phyloP scores from a whole-genome alignment of 2,113 vertebrate species.

The Alethe diademata region DNA sequence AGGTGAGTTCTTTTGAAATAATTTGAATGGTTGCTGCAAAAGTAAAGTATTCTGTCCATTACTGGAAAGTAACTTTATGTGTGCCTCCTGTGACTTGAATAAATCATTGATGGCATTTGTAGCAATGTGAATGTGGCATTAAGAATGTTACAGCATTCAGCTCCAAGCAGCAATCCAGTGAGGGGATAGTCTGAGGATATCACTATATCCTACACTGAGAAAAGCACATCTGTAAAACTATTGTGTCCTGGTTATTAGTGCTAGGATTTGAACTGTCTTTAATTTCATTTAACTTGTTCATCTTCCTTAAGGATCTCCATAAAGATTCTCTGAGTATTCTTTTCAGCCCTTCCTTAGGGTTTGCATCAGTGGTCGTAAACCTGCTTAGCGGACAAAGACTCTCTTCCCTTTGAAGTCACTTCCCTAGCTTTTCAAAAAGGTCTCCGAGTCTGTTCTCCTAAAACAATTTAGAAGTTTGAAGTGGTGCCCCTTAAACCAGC shows the following conservation, averaged over 20 bases:
- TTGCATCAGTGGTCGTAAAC: slow-evolving; percentile 78
- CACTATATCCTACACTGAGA: background rate
- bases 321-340: slow-evolving; percentile 65
- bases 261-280: slow-evolving; percentile 63
- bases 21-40: background rate
- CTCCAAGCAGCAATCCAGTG: background rate
- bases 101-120: background rate
- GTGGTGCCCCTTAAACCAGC: slow-evolving; percentile 74
- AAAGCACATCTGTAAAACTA: slow-evolving; percentile 48
- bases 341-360: slow-evolving; percentile 73
- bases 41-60: background rate
- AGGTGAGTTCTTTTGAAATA: background rate
- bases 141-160: background rate
- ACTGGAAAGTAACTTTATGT: background rate
- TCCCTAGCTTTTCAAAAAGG: slow-evolving; percentile 74
- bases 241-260: slow-evolving; percentile 17
- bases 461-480: slow-evolving; percentile 68
- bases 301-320: slow-evolving; percentile 73
- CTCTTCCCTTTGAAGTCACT: slow-evolving; percentile 74
- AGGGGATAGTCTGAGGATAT: background rate
- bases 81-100: background rate
- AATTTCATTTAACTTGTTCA: slow-evolving; percentile 75
- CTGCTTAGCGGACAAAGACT: slow-evolving; percentile 76
- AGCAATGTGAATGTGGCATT: background rate
- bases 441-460: slow-evolving; percentile 58